phyloP scores from a whole-genome alignment of 2,888 invertebrate species.

The Andrena camellia region DNA sequence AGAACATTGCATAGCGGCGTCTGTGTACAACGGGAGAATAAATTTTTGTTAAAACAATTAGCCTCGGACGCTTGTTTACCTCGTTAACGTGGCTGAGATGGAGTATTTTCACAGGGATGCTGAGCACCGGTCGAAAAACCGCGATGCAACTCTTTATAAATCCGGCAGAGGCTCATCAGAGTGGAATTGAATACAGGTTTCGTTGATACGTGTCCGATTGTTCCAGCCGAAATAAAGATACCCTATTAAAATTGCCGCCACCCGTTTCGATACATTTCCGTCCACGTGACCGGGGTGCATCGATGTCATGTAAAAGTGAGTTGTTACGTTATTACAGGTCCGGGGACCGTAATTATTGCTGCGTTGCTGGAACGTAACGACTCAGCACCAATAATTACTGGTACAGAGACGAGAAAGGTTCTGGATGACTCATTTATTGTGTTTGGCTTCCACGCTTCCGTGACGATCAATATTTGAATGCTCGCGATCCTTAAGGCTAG shows the following conservation, averaged over 20 bases:
- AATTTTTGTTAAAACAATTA: slow-evolving; percentile 25
- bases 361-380: too few species aligned
- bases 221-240: background rate
- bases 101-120: background rate
- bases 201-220: background rate
- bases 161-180: background rate
- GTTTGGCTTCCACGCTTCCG: slow-evolving; percentile 38
- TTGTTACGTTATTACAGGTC: too few species aligned
- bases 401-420: background rate
- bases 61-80: background rate
- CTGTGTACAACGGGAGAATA: background rate
- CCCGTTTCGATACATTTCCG: background rate
- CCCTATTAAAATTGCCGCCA: background rate
- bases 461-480: slow-evolving; percentile 59
- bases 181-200: background rate
- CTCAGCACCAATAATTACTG: slow-evolving; percentile 1
- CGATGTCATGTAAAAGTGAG: too few species aligned
- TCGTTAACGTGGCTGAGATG: background rate
- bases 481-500: slow-evolving; percentile 39
- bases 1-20: background rate
- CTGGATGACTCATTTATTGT: slow-evolving; percentile 35
- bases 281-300: background rate
- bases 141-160: background rate
- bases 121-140: background rate
- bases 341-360: too few species aligned